Base-by-base conservation (phyloP, 2,888 invertebrate genomes). In the Sarcophaga caerulescens region DNA sequence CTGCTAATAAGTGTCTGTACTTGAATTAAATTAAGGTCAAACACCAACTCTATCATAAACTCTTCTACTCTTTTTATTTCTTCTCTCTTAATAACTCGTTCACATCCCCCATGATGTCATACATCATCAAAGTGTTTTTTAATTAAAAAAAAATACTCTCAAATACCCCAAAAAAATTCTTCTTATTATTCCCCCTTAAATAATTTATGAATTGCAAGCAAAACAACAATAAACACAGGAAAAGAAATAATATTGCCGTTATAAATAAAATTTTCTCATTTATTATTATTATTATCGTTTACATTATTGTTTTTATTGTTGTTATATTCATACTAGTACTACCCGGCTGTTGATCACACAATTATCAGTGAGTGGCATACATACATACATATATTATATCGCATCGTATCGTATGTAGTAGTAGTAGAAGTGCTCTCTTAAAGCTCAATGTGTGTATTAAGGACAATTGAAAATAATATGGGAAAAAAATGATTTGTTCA, bases 361-460 rank as follows among this genome's bases (percentile, higher is more conserved):
- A 14, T 14, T 14, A 52, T 52, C 12, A 14, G 52, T 52, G 17
- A 14, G 52, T 52, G 17, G 52, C 52, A 5, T 12, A 52, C 17
- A 17, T 14, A 14, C 14, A 47, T 52, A 2, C 8, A 10, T 47
- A 14, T 14, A 14, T 47, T 4, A 14, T 47, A 47, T 47, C 47
- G 14, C 14, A 35, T 35, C 0, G 35, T 35, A 35, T 35, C 35
- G 10, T 10, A 35, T 35, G 35, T 35, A 35, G 35, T 35, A 8
- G 35, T 35, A 52, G 52, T 10, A 52, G 52, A 47, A 14, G 12
- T 52, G 52, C 52, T 52, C 52, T 52, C 52, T 52, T 52, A 52
- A 52, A 76, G 62, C 68, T 84, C 63, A 47, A 77, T 81, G 25
- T 77, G 45, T 77, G 76, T 76, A 85, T 85, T 85, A 85, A 79